Base-by-base conservation (phyloP, 2,888 invertebrate genomes). In the Eupelmus urozonus region DNA sequence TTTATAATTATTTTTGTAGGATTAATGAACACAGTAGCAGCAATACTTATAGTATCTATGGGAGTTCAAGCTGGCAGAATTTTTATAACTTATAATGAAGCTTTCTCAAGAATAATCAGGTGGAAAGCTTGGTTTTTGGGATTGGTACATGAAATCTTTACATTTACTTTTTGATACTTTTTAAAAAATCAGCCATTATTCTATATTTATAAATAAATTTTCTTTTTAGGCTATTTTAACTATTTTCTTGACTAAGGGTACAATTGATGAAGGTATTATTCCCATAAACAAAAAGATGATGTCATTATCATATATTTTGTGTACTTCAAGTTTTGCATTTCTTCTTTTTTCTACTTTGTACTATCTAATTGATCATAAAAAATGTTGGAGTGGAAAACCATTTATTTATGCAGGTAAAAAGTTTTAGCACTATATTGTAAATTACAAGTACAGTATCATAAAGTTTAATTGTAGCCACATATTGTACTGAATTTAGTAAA, bases 201-300 rank as follows among this genome's bases (percentile, higher is more conserved):
- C 7, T 70, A 55, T 63, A 53, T 59, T 60, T n/a, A n/a, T n/a
- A 27, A 65, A 49, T 59, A 49, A 25, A 16, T 29, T n/a, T 42
- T 23, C 73, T 60, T 57, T 83, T 57, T 87, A 94, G 94, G 88
- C 93, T 89, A 82, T 93, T 2, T 59, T 91, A 49, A 95, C 94
- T 51, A 94, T 93, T 5, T 88, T 91, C 4, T 91, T 96, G 1
- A 95, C 94, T 86, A 88, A 91, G 84, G 95, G 94, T 90, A 91
- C 92, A 0, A 92, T 93, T 88, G 93, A 95, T 88, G 93, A 91
- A 13, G 96, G 96, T 0, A 89, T 92, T 1, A 95, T 97, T 72
- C 97, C 97, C 0, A 87, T 97, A 62, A 97, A 96, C 90, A 97
- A 97, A 91, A 95, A 95, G 86, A 92, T 97, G 62, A 96, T 96